phyloP scores from a whole-genome alignment of 2,113 vertebrate genomes.

The Vidua chalybeata region DNA sequence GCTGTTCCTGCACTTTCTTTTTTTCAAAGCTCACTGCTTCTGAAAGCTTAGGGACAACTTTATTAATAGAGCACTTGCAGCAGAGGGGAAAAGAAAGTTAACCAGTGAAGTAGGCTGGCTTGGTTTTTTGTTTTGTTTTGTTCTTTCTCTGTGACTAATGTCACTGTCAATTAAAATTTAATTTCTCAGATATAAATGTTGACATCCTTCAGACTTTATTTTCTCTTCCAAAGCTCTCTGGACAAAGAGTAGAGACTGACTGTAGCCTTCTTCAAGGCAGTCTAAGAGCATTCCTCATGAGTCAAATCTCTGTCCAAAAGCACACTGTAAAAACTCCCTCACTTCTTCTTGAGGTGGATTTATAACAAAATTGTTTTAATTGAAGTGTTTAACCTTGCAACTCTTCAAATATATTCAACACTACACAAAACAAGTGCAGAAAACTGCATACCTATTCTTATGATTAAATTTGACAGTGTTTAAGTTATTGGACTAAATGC shows the following conservation, averaged over 20 bases:
- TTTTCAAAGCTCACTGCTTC: not conserved
- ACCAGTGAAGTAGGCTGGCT: not conserved
- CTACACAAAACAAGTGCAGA: not conserved
- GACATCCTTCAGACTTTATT: not conserved
- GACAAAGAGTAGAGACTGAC: not conserved
- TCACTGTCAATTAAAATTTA: not conserved
- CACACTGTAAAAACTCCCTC: not conserved
- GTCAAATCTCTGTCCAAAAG: not conserved
- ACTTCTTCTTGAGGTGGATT: not conserved
- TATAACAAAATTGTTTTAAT: not conserved
- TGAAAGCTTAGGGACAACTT: not conserved
- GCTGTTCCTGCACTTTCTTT: not conserved
- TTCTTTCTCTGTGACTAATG: not conserved
- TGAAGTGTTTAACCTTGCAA: not conserved
- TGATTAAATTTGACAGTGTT: not conserved
- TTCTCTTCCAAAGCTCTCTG: not conserved
- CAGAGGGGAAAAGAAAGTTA: not conserved
- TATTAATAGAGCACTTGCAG: not conserved
- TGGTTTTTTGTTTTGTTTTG: not conserved
- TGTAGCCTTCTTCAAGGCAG: not conserved
- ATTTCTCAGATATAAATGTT: slow-evolving; percentile 10
- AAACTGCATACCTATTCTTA: not conserved
- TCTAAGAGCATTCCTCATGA: not conserved
- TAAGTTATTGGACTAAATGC: slow-evolving; percentile 3
- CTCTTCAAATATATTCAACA: not conserved